Conservation (phyloP, 23 tunicate species). For the Halocynthia roretzi region DNA sequence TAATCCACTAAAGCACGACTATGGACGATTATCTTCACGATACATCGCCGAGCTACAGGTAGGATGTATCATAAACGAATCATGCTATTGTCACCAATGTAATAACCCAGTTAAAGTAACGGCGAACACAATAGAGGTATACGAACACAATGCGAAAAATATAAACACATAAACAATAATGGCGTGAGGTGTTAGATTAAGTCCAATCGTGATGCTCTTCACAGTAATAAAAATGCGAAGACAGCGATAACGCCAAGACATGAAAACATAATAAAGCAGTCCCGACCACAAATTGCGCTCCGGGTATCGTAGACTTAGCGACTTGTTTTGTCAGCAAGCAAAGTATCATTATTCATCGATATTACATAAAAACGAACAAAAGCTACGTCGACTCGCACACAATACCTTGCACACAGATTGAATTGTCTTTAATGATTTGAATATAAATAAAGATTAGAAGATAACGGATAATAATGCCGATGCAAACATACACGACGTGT, state of each 20-base stretch:
- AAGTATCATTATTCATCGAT: no score
- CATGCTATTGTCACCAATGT: background rate
- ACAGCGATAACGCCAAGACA: conserved; percentile 8
- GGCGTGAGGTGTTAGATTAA: background rate
- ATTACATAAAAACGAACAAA: no score
- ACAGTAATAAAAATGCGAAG: conserved; percentile 6
- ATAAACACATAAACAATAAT: conserved; percentile 7
- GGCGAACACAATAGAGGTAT: background rate
- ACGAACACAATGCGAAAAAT: background rate
- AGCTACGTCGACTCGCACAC: no score
- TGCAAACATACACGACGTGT: no score
- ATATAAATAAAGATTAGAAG: no score
- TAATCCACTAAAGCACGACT: no score
- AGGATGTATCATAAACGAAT: background rate
- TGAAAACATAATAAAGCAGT: background rate
- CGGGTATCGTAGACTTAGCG: no score
- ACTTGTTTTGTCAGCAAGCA: no score
- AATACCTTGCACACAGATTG: no score
- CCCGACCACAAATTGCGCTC: no score
- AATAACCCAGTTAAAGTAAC: background rate
- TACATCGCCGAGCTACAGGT: background rate
- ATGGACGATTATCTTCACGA: background rate
- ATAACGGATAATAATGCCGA: no score
- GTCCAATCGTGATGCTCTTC: background rate
- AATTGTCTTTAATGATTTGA: no score